A percentile compares a stretch with the other conserved stretches of the same genome.
Evolutionary conservation across 2,113 vertebrate genomes (phyloP).

Genomic region (Cyprinus carpio): DNA sequence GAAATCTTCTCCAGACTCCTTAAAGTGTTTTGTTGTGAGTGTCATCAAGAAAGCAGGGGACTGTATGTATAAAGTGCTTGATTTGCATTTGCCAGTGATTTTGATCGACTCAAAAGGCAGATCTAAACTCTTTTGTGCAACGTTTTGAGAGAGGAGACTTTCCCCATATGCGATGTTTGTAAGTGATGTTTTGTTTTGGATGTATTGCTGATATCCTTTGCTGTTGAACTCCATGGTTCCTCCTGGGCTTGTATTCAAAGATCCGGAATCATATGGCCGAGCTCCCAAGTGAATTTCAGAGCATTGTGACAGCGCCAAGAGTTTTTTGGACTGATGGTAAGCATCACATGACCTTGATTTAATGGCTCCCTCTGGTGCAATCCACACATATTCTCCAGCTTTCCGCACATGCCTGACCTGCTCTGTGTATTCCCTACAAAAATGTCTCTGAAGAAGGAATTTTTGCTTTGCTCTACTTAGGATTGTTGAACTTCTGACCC

Average conservation of each 20-base stretch:
- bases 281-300: not conserved
- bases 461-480: constrained; percentile 18
- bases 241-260: constrained; percentile 23
- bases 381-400: constrained; percentile 29
- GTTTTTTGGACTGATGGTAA: constrained; percentile 31
- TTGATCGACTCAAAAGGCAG: not conserved
- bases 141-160: not conserved
- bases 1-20: not conserved
- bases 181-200: not conserved
- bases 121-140: not conserved
- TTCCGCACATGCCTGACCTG: constrained; percentile 40
- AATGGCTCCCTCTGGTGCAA: constrained; percentile 30
- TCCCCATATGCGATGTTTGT: not conserved
- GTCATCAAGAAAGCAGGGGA: not conserved
- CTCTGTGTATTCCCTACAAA: not conserved
- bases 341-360: constrained; percentile 32
- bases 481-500: not conserved
- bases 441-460: not conserved
- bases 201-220: not conserved
- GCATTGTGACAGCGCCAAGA: not conserved
- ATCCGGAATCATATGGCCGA: not conserved
- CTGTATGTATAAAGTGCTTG: not conserved
- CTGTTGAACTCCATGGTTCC: not conserved
- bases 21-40: not conserved
- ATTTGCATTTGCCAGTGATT: constrained; percentile 5